Base-by-base conservation (phyloP, 2,888 invertebrate genomes). In the Arctia plantaginis region DNA sequence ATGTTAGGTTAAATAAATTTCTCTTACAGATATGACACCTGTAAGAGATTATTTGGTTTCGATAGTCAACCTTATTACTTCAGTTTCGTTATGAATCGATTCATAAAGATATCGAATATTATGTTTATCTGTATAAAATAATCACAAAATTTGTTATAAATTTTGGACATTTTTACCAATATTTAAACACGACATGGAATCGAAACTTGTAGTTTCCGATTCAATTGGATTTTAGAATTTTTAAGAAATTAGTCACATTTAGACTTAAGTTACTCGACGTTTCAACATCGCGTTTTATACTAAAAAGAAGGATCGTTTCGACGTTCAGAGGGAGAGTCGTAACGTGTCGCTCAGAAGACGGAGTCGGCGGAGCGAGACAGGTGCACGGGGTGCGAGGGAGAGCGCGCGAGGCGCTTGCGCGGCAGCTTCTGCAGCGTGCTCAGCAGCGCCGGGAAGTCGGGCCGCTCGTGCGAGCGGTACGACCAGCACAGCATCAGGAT, bases 401-500 rank as follows among this genome's bases (percentile, higher is more conserved):
- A 99, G 82, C 99, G 97, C 71, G 99, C 99, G 84, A 99, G 97
- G 67, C 99, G 97, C 95, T 99, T 99, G 94, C 99, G 98, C 67
- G 99, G 99, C 87, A 99, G 96, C 91, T 98, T 98, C 90, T 99
- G 98, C 75, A 99, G 96, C 76, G 98, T 97, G 75, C 97, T 97
- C 84, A 98, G 97, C 76, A 99, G 96, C 82, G 97, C 97, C 73
- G 97, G 97, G 95, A 99, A 99, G 91, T 99, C 98, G 0, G 99
- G 99, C 80, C 99, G 97, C 89, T 99, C 98, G 74, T 96, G 96
- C 12, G 98, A 96, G 75, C 97, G 97, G 93, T 97, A 99, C 76
- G 98, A 97, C 99, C 99, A 99, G 94, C 99, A 99, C 85, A 97
- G 96, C 98, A 99, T 99, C 85, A 99, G 95, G 87, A 99, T 98